A percentile compares a stretch with the other conserved stretches of the same genome.
These are phyloP conservation scores for Phortica variegata DNA, from an alignment of 1,140 invertebrate species.

Conservation along the genomic window DNA sequence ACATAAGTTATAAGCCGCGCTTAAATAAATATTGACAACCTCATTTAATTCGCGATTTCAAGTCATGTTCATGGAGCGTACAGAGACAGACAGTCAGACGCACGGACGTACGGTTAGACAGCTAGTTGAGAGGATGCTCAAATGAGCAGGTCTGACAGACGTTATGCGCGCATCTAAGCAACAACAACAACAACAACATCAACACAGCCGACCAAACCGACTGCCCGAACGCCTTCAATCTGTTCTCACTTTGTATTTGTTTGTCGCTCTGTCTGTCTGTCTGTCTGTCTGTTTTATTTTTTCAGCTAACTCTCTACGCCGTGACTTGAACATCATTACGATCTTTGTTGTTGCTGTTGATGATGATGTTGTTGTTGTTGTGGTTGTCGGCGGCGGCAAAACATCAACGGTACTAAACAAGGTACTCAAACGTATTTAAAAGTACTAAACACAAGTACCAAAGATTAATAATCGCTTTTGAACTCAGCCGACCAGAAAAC, in stretches of 20 bases:
- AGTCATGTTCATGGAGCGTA: background rate
- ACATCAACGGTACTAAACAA: constrained; percentile 54
- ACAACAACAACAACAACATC: no score
- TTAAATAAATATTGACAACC: constrained; percentile 18
- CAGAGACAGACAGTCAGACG: background rate
- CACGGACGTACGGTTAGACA: no score
- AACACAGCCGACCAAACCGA: no score
- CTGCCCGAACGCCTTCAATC: no score
- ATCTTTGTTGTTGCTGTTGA: no score
- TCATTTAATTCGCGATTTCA: constrained; percentile 14
- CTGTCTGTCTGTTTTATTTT: background rate
- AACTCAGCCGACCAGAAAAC: constrained; percentile 56
- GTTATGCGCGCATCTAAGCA: no score
- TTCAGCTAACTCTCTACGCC: no score
- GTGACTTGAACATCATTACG: no score
- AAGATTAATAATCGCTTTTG: constrained; percentile 56
- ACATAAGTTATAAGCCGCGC: constrained; percentile 26
- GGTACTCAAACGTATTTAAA: constrained; percentile 56
- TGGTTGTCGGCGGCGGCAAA: constrained; percentile 35
- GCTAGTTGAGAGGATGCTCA: no score
- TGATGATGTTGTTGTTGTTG: no score
- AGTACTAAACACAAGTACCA: constrained; percentile 55
- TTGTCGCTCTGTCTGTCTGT: background rate
- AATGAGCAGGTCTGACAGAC: no score
- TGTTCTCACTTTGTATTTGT: no score